Evolutionary conservation across 2,888 invertebrate genomes (phyloP).

Genomic region (Phoenoteleia sp.): DNA sequence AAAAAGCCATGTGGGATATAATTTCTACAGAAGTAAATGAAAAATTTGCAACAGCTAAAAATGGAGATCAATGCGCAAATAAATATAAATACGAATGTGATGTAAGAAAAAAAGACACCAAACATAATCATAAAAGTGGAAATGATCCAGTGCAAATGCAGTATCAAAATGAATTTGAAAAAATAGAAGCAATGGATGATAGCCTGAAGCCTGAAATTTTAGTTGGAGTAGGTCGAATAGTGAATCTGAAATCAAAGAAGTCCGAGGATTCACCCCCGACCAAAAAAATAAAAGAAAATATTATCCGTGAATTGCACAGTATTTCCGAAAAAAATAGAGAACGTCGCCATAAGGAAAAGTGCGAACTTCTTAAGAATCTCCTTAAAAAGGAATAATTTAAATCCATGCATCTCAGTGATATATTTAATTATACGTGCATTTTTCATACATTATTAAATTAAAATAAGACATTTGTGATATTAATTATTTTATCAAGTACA

Average conservation of each 20-base stretch:
- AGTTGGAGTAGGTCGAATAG: neutral
- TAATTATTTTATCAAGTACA: too few relatives aligned
- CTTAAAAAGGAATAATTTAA: too few relatives aligned
- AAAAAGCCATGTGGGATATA: neutral
- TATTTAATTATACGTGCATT: too few relatives aligned
- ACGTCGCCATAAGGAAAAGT: neutral
- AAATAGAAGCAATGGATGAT: neutral
- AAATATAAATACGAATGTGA: neutral
- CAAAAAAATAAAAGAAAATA: neutral
- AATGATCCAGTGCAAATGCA: neutral
- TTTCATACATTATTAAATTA: too few relatives aligned
- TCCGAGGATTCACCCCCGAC: neutral
- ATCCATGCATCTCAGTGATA: too few relatives aligned
- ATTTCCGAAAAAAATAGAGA: neutral
- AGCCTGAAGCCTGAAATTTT: neutral
- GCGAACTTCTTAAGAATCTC: too few relatives aligned
- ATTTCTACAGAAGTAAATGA: too few relatives aligned
- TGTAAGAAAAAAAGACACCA: neutral
- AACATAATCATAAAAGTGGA: neutral
- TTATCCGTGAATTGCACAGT: neutral
- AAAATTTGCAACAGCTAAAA: neutral
- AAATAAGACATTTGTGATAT: too few relatives aligned
- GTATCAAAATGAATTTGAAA: neutral
- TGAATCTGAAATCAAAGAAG: neutral
- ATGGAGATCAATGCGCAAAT: neutral